Conservation (phyloP, 1,140 invertebrate genomes). For the Zeugodacus cucurbitae region DNA sequence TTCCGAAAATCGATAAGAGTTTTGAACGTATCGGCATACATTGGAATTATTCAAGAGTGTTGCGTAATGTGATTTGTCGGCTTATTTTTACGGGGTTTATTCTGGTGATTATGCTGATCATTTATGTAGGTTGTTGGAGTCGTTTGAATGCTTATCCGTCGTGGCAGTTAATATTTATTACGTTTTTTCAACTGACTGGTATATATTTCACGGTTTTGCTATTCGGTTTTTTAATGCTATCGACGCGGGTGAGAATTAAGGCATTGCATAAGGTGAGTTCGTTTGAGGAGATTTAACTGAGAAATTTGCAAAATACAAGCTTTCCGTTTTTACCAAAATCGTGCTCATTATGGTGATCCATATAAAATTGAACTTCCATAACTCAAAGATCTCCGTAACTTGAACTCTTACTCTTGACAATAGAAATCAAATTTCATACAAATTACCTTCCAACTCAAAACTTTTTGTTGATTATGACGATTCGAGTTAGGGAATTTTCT, state of each 20-base stretch:
- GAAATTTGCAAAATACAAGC: too few species aligned
- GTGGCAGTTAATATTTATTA: neutral
- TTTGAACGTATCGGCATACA: constrained; percentile 53
- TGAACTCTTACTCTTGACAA: too few species aligned
- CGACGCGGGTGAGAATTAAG: neutral
- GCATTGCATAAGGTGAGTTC: constrained; percentile 41
- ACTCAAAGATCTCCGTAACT: too few species aligned
- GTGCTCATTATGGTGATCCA: too few species aligned
- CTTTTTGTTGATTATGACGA: too few species aligned
- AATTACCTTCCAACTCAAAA: too few species aligned
- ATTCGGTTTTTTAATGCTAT: constrained; percentile 3
- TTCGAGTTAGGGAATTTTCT: too few species aligned
- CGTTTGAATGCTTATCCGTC: constrained; percentile 36
- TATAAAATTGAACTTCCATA: too few species aligned
- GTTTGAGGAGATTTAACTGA: too few species aligned
- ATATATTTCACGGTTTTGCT: constrained; percentile 15
- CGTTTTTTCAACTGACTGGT: neutral
- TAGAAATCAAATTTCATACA: too few species aligned
- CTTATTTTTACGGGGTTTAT: neutral
- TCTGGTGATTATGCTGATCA: neutral
- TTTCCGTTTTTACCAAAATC: too few species aligned
- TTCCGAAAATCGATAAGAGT: constrained; percentile 53
- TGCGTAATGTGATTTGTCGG: constrained; percentile 44
- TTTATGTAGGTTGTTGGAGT: constrained; percentile 15
- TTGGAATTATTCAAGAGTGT: constrained; percentile 57